Base-by-base conservation (phyloP, 2,113 vertebrate genomes). In the Xiphophorus maculatus region DNA sequence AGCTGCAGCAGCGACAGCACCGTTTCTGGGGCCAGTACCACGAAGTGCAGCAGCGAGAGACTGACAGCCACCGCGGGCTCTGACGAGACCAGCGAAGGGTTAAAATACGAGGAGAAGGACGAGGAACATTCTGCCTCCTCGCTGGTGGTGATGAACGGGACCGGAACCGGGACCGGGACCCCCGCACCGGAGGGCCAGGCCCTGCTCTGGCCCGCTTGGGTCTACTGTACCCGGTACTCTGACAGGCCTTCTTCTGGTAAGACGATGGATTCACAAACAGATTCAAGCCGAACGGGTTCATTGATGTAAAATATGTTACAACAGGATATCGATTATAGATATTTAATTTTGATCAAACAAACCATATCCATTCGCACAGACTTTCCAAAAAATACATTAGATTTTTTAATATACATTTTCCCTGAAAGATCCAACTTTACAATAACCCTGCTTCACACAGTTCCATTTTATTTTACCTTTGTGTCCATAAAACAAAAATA, bases 171-270 rank as follows among this genome's bases (percentile, higher is more conserved):
- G 3, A 87, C 88, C 70, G 93, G 92, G 9, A 92, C 93, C 10
- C 79, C 94, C 74, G 93, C 95, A 66, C 92, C 92, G 63, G 96
- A 96, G 83, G 90, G 19, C 33, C 96, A 96, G 81, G 95, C 95
- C 75, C 92, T 97, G 90, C 95, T 97, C 8, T 98, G 97, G 97
- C 97, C 97, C 5, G 97, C 97, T 14, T 98, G 97, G 97, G 97
- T 98, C 77, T 98, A 98, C 89, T 98, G 97, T 91, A 98, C 97
- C 74, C 95, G 97, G 69, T 98, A 98, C 88, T 98, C 97, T 33
- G 97, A 98, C 90, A 93, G 97, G 86, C 97, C 97, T 69, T 98
- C 97, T 85, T 98, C 97, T 96, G 97, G 97, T 98, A 96, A 97
- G 96, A 73, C 88, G 66, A 79, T 17, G 89, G 84, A 71, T 86